Percentiles rank a stretch among this genome's conserved stretches.
Conservation (phyloP, 2,113 vertebrate genomes). For the Herpetotheres cachinnans region DNA sequence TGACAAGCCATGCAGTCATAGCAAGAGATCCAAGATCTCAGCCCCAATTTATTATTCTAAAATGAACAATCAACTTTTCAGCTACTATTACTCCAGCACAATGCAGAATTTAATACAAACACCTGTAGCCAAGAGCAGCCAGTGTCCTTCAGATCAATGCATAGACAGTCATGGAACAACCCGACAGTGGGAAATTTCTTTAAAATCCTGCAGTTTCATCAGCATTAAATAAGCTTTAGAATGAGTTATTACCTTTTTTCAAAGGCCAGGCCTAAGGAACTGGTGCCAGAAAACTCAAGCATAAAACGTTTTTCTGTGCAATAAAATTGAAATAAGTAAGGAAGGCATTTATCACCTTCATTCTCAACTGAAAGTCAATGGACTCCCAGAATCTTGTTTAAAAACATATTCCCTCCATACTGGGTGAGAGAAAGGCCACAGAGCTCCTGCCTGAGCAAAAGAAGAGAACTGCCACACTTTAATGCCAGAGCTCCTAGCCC, state of each 20-base stretch:
- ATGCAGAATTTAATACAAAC: neutral
- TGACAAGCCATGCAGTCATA: neutral
- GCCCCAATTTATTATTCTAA: neutral
- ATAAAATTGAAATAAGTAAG: slow-evolving; percentile 18
- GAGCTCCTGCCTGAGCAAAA: neutral
- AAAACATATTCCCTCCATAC: neutral
- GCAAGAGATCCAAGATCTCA: neutral
- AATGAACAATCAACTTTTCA: neutral
- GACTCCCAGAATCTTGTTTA: neutral
- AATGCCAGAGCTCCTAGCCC: neutral
- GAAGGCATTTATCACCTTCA: slow-evolving; percentile 25
- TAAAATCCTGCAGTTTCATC: neutral
- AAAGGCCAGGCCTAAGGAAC: slow-evolving; percentile 10
- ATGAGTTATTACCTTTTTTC: slow-evolving; percentile 6
- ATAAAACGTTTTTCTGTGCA: neutral
- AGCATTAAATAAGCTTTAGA: slow-evolving; percentile 5
- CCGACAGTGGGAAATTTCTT: neutral
- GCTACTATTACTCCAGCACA: neutral
- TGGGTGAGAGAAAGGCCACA: neutral
- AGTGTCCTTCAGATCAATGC: neutral
- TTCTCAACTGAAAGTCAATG: neutral
- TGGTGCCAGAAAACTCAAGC: neutral
- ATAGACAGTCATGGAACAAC: neutral
- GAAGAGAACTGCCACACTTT: neutral
- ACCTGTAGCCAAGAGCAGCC: neutral